A percentile compares a stretch with the other conserved stretches of the same genome.
Evolutionary conservation across 2,797 vertebrate genomes (phyloP).

Genomic region (Alauda arvensis): DNA sequence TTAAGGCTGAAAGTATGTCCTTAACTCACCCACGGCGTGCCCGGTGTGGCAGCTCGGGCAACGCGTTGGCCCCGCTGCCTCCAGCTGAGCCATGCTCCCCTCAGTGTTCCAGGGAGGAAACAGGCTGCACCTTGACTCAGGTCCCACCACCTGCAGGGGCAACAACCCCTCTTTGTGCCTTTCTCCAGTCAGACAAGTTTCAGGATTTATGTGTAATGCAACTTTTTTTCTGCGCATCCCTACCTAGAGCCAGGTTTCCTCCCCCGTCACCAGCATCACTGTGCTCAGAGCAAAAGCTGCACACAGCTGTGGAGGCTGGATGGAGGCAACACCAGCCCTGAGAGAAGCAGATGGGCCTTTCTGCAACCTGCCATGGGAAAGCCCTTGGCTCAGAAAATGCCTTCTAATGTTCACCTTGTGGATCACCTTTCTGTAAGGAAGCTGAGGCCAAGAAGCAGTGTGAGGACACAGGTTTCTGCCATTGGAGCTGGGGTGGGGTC

Average conservation of each 20-base stretch:
- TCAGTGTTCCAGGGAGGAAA: background rate
- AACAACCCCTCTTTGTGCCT: background rate
- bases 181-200: background rate
- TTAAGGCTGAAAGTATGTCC: conserved; percentile 66
- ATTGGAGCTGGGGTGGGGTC: background rate
- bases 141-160: fast-evolving
- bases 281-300: background rate
- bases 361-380: background rate
- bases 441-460: background rate
- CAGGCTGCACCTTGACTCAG: fast-evolving
- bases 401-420: background rate
- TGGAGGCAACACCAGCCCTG: background rate
- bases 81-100: background rate
- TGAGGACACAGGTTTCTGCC: background rate
- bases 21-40: conserved; percentile 59
- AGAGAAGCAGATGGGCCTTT: background rate
- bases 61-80: background rate
- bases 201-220: fast-evolving
- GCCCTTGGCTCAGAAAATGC: background rate
- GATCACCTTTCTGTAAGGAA: background rate
- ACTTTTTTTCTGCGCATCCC: fast-evolving
- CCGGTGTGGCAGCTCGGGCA: background rate
- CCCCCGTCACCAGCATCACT: background rate
- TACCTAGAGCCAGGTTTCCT: background rate
- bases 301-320: background rate